Evolutionary conservation across 1,140 invertebrate species (phyloP), one percentile per base, ranked within the genome.

Genomic region (Papilio glaucus): DNA sequence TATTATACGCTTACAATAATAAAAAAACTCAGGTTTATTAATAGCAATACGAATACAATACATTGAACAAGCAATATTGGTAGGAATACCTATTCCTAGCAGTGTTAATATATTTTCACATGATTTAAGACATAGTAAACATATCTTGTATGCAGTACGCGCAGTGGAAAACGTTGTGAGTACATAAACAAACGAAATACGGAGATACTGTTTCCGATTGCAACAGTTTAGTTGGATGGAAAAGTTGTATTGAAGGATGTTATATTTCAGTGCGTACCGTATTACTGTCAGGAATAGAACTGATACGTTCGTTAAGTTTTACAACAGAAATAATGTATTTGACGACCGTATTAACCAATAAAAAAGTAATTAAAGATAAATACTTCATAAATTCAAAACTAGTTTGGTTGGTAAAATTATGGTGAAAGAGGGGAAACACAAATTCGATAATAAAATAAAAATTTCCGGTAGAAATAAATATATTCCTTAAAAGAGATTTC

Each of bases 121-220:
- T n/a, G n/a, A n/a, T n/a, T n/a, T n/a, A n/a, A n/a, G n/a, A n/a
- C n/a, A n/a, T n/a, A n/a, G n/a, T n/a, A n/a, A n/a, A n/a, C n/a
- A n/a, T n/a, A n/a, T n/a, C 13, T 42, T 42, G 1, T 42, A 12
- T 42, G 9, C 57, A 9, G 0, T 26, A 37, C 2, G 39, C 10
- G 6, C n/a, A 65, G 8, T 15, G 29, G 7, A 39, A 38, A 39
- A 18, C 15, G n/a, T 63, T 15, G 4, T 2, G 45, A 15, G 13
- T 60, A 38, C 7, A n/a, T 37, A 62, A 62, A 15, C 26, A 62
- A 29, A 62, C 13, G 24, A 29, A 61, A 26, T n/a, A 63, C 33
- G 62, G 62, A 39, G n/a, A 37, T 65, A 39, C 62, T 9, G 9
- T 65, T 65, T 65, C 37, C 62, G 8, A 65, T 39, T 65, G n/a